Percentiles rank a stretch among this genome's conserved stretches.
phyloP scores from a whole-genome alignment of 1,140 invertebrate species.

The Danaus melanippus region DNA sequence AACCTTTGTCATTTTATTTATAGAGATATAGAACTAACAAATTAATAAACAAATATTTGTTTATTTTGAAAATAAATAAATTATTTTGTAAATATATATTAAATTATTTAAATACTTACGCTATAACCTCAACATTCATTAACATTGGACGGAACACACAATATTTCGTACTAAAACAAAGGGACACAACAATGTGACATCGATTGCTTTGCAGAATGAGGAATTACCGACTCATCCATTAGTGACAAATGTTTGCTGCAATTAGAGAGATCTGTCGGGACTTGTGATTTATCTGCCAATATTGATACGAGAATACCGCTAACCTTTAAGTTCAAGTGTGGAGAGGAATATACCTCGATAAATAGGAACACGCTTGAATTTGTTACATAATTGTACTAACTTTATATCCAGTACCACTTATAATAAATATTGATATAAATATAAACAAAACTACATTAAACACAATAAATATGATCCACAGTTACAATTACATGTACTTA shows the following conservation, averaged over 20 bases:
- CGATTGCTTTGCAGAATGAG: conserved; percentile 16
- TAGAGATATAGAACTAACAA: too few species aligned
- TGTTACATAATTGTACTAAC: not conserved
- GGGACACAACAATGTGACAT: conserved; percentile 11
- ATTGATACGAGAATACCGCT: conserved; percentile 8
- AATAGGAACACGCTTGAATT: not conserved
- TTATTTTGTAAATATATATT: too few species aligned
- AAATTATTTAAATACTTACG: too few species aligned
- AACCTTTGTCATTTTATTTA: too few species aligned
- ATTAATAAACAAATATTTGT: too few species aligned
- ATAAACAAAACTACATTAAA: conserved; percentile 3
- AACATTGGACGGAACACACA: too few species aligned
- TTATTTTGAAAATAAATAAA: too few species aligned
- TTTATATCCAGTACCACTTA: not conserved
- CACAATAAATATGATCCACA: too few species aligned
- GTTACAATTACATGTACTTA: too few species aligned
- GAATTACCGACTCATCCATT: conserved; percentile 45
- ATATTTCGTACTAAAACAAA: not conserved
- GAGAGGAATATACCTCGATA: conserved; percentile 1
- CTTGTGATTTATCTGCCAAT: conserved; percentile 35
- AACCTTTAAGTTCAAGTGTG: too few species aligned
- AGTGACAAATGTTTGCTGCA: conserved; percentile 49
- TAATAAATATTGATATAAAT: not conserved
- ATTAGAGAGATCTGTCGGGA: conserved; percentile 32
- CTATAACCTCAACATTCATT: too few species aligned